Percentiles rank a stretch among this genome's conserved stretches.
phyloP scores from a whole-genome alignment of 2,797 vertebrate genomes.

The Enteromius unitaeniatus region DNA sequence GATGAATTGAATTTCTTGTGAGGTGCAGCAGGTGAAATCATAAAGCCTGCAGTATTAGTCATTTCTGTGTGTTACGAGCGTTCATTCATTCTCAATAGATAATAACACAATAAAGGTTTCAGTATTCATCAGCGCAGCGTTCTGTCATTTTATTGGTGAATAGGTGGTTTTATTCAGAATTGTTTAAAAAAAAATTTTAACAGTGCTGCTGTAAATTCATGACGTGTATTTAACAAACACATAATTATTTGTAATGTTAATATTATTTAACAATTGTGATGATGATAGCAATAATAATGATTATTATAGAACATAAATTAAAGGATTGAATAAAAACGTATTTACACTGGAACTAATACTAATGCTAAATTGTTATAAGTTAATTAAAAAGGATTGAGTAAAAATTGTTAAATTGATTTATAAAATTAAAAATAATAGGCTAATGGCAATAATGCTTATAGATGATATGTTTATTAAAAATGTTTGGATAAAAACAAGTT shows the following conservation, averaged over 20 bases:
- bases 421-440: background rate
- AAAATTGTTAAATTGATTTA: background rate
- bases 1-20: conserved; percentile 37
- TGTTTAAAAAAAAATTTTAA: background rate
- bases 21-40: conserved; percentile 39
- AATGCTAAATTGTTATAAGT: background rate
- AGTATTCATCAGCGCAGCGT: conserved; percentile 38
- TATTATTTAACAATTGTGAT: background rate
- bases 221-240: background rate
- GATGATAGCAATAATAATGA: background rate
- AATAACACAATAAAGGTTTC: conserved; percentile 57
- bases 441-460: background rate
- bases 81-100: conserved; percentile 42
- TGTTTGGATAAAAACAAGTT: background rate
- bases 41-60: conserved; percentile 42
- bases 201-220: background rate
- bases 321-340: background rate
- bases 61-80: conserved; percentile 46
- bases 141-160: background rate
- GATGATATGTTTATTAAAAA: background rate
- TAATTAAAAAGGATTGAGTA: background rate
- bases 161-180: background rate
- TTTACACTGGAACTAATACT: background rate
- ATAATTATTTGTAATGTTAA: background rate
- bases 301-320: background rate